These are phyloP conservation scores for Syngnathus scovelli DNA, from an alignment of 2,113 vertebrate genomes.

Conservation along the genomic window DNA sequence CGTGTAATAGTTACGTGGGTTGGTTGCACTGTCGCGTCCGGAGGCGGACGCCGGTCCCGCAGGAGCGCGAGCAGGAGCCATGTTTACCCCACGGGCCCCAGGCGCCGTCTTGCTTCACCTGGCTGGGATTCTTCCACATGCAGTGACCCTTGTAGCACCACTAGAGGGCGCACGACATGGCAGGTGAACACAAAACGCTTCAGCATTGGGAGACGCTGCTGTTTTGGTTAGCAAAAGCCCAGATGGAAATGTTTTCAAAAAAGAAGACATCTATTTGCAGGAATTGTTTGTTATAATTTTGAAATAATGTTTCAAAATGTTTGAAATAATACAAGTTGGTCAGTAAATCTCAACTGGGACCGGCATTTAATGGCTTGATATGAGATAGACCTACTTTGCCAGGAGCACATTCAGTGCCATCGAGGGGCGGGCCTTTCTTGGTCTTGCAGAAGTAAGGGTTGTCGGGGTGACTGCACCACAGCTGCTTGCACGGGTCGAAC, in stretches of 20 bases:
- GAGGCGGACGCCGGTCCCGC: slow-evolving; percentile 89
- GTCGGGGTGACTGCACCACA: slow-evolving; percentile 98
- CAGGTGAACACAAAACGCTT: neutral
- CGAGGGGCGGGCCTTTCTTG: slow-evolving; percentile 96
- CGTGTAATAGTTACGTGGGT: slow-evolving; percentile 73
- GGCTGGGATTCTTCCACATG: slow-evolving; percentile 95
- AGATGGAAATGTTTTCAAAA: too few species aligned
- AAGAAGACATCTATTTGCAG: too few species aligned
- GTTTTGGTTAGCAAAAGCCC: neutral
- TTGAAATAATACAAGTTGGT: too few species aligned
- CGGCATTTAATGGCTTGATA: neutral
- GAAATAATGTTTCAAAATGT: too few species aligned
- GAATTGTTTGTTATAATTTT: too few species aligned
- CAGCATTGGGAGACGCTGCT: neutral
- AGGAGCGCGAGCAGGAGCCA: slow-evolving; percentile 88
- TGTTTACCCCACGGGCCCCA: slow-evolving; percentile 92
- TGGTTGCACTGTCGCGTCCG: slow-evolving; percentile 91
- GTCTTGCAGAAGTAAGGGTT: slow-evolving; percentile 99
- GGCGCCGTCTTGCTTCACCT: slow-evolving; percentile 87
- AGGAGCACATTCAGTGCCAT: slow-evolving; percentile 89
- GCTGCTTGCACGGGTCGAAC: slow-evolving; percentile 94
- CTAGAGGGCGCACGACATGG: slow-evolving; percentile 51
- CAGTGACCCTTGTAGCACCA: slow-evolving; percentile 99
- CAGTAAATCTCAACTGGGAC: too few species aligned
- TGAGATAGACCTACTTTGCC: slow-evolving; percentile 77